These are phyloP conservation scores for Phrixothrix hirtus DNA, from an alignment of 2,888 invertebrate species.

Conservation along the genomic window DNA sequence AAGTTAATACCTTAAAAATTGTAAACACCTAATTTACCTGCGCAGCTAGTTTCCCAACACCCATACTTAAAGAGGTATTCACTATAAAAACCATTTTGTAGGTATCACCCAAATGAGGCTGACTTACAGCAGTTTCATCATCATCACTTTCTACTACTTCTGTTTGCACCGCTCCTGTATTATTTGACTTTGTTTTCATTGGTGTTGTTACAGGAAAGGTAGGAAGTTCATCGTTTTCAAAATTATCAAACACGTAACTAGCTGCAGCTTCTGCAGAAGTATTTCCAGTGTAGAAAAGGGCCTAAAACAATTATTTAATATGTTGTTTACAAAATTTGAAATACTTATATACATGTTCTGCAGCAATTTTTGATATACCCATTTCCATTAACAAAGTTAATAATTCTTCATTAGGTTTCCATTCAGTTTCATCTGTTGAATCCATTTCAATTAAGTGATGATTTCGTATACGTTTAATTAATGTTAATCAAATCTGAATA, in stretches of 20 bases:
- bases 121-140: slow-evolving; percentile 29
- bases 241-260: slow-evolving; percentile 60
- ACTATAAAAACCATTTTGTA: slow-evolving; percentile 70
- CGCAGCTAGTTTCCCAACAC: slow-evolving; percentile 64
- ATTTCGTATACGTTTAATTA: too few relatives aligned
- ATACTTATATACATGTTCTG: slow-evolving; percentile 50
- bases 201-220: slow-evolving; percentile 26
- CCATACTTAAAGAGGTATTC: slow-evolving; percentile 64
- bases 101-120: slow-evolving; percentile 20
- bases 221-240: slow-evolving; percentile 43
- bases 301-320: slow-evolving; percentile 47
- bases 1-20: slow-evolving; percentile 16
- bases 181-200: slow-evolving; percentile 14
- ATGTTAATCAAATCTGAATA: too few relatives aligned
- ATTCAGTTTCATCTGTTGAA: slow-evolving; percentile 23
- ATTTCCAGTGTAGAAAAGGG: slow-evolving; percentile 61
- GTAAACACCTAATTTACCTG: slow-evolving; percentile 54
- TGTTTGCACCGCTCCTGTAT: slow-evolving; percentile 5
- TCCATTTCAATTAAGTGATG: slow-evolving; percentile 26
- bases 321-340: background rate
- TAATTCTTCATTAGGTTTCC: slow-evolving; percentile 53
- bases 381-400: slow-evolving; percentile 52
- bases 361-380: slow-evolving; percentile 55
- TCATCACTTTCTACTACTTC: slow-evolving; percentile 41
- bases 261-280: slow-evolving; percentile 60